Evolutionary conservation across 2,888 invertebrate species (phyloP).

Genomic region (Hemicrepidius hirtus): DNA sequence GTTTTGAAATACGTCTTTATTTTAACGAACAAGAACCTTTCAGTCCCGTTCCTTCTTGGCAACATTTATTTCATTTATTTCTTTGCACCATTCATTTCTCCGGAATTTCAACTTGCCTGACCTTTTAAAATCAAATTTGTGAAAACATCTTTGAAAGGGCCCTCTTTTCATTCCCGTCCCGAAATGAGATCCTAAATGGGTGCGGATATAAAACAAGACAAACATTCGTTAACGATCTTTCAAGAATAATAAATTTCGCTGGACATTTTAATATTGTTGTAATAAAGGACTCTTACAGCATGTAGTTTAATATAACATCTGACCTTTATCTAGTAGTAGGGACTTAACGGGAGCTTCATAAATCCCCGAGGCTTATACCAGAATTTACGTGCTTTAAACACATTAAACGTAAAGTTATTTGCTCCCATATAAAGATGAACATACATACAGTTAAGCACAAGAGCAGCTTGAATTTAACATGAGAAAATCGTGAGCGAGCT

Average conservation of each 20-base stretch:
- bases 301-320: conserved; percentile 49
- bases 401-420: conserved; percentile 54
- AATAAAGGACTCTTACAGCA: conserved; percentile 43
- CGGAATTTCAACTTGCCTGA: conserved; percentile 33
- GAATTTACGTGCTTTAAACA: conserved; percentile 54
- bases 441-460: conserved; percentile 24
- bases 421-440: conserved; percentile 45
- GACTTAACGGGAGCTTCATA: conserved; percentile 49
- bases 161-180: conserved; percentile 18
- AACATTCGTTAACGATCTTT: conserved; percentile 35
- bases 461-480: conserved; percentile 15
- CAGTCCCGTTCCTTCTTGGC: conserved; percentile 21
- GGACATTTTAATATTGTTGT: conserved; percentile 51
- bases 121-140: conserved; percentile 43
- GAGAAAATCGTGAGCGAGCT: conserved; percentile 23
- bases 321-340: conserved; percentile 51
- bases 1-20: conserved; percentile 43
- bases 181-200: conserved; percentile 16
- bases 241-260: conserved; percentile 38
- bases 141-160: conserved; percentile 37
- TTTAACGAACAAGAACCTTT: conserved; percentile 45
- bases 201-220: conserved; percentile 14
- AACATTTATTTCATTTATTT: conserved; percentile 45
- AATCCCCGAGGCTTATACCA: conserved; percentile 51
- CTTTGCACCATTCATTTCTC: conserved; percentile 38